phyloP scores from a whole-genome alignment of 2,113 vertebrate genomes.

The Salvelinus namaycush region DNA sequence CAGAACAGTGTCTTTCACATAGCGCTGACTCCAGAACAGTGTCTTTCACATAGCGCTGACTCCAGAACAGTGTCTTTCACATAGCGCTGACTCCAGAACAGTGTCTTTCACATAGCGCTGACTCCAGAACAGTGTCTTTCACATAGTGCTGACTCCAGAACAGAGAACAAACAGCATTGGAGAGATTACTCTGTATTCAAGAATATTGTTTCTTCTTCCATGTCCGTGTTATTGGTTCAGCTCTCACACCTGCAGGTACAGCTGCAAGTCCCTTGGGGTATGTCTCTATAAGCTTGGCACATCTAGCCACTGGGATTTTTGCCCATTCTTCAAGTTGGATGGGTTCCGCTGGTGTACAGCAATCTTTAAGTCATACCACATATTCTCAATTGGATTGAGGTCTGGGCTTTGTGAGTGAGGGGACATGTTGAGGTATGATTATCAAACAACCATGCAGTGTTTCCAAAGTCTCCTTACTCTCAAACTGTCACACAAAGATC shows the following conservation, averaged over 20 bases:
- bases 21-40: neutral
- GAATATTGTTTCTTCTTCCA: neutral
- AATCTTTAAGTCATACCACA: too few relatives aligned
- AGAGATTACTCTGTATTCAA: neutral
- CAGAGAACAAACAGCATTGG: neutral
- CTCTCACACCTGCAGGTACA: neutral
- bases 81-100: neutral
- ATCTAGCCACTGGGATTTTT: too few relatives aligned
- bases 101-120: neutral
- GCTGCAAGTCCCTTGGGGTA: too few relatives aligned
- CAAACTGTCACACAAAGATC: too few relatives aligned
- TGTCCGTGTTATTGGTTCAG: neutral
- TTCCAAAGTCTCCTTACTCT: neutral
- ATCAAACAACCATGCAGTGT: neutral
- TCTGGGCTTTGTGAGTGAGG: too few relatives aligned
- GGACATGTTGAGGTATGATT: slow-evolving; percentile 44
- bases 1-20: neutral
- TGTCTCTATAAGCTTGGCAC: too few relatives aligned
- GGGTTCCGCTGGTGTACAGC: too few relatives aligned
- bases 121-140: neutral
- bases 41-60: neutral
- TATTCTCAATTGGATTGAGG: too few relatives aligned
- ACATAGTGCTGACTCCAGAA: neutral
- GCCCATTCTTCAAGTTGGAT: too few relatives aligned
- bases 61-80: neutral